Conservation (phyloP, 1,140 invertebrate species). For the Drosophila lowei region DNA sequence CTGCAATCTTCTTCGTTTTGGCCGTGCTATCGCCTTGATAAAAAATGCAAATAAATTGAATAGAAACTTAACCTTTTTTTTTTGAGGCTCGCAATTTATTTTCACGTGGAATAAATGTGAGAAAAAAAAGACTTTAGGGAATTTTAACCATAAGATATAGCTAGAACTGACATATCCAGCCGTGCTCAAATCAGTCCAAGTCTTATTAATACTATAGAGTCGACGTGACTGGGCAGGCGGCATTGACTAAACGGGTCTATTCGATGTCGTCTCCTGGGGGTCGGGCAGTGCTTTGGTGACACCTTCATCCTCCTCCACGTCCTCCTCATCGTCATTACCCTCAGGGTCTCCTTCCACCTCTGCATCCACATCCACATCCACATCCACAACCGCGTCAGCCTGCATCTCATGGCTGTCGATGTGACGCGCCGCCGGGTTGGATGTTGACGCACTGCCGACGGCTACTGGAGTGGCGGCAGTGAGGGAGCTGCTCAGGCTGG, state of each 20-base stretch:
- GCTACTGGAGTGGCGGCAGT: slow-evolving; percentile 18
- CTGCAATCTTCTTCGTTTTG: too few relatives aligned
- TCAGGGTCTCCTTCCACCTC: slow-evolving; percentile 19
- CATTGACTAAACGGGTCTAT: slow-evolving; percentile 49
- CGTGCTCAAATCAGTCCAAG: slow-evolving; percentile 38
- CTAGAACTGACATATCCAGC: slow-evolving; percentile 1
- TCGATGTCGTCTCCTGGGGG: slow-evolving; percentile 49
- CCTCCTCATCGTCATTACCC: slow-evolving; percentile 22
- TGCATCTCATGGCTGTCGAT: slow-evolving; percentile 52
- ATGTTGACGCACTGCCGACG: slow-evolving; percentile 11
- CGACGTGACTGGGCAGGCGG: not conserved
- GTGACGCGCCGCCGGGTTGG: slow-evolving; percentile 46
- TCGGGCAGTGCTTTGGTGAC: slow-evolving; percentile 19
- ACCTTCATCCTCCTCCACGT: slow-evolving; percentile 13
- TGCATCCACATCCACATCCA: slow-evolving; percentile 13
- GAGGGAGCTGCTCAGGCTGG: slow-evolving; percentile 24
- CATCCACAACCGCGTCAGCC: slow-evolving; percentile 10
- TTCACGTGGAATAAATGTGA: slow-evolving; percentile 5
- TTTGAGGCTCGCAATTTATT: slow-evolving; percentile 22
- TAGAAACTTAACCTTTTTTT: too few relatives aligned
- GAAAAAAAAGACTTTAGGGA: slow-evolving; percentile 2
- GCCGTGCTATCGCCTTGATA: too few relatives aligned
- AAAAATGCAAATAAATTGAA: too few relatives aligned
- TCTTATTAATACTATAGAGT: slow-evolving; percentile 35
- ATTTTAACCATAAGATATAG: slow-evolving; percentile 4